Conservation (phyloP, 1,140 invertebrate species). For the Elysia chlorotica region DNA sequence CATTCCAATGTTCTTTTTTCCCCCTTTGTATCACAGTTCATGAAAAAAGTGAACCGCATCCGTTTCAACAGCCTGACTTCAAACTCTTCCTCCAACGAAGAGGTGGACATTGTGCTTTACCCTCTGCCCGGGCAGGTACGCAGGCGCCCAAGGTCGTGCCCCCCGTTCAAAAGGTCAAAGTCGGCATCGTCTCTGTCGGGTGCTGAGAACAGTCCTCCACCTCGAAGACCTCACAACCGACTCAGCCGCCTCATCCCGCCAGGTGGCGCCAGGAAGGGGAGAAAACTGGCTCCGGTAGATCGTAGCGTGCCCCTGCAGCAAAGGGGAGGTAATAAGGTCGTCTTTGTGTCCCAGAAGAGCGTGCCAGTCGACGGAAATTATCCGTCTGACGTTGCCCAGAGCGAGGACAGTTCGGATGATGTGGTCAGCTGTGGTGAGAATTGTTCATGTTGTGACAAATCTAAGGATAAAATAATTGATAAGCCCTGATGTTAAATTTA, state of each 20-base stretch:
- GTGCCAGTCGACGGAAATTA: background rate
- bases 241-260: background rate
- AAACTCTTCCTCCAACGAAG: constrained; percentile 27
- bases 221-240: no score
- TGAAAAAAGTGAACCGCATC: constrained; percentile 69
- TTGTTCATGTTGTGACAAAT: no score
- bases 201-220: no score
- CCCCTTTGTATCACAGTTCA: constrained; percentile 63
- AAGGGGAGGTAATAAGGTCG: background rate
- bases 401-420: constrained; percentile 7
- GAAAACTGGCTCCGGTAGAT: background rate
- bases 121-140: no score
- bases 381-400: background rate
- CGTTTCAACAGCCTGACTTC: constrained; percentile 68
- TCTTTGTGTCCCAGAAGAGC: background rate
- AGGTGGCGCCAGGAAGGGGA: background rate
- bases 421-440: background rate
- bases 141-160: constrained; percentile 26
- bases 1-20: no score
- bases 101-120: no score
- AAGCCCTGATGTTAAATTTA: no score
- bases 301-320: background rate
- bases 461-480: no score
- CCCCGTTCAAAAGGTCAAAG: constrained; percentile 22
- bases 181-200: no score